Conservation (phyloP, 2,888 invertebrate genomes). For the Papilio gigon region DNA sequence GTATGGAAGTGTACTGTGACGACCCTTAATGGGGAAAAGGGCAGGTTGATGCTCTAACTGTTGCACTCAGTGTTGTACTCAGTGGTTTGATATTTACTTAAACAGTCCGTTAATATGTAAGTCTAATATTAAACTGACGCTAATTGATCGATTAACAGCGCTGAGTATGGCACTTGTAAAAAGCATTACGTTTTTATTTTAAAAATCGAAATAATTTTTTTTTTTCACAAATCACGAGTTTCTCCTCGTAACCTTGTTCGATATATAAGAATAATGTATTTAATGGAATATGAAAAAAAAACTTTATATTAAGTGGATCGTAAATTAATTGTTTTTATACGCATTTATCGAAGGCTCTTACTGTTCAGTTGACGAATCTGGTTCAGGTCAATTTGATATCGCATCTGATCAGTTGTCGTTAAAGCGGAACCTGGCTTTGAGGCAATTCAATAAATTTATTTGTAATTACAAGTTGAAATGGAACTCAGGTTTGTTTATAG, state of each 20-base stretch:
- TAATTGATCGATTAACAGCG: too few relatives aligned
- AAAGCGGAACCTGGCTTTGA: slow-evolving; percentile 29
- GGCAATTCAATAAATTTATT: slow-evolving; percentile 37
- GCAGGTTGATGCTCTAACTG: too few relatives aligned
- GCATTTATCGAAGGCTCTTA: slow-evolving; percentile 5
- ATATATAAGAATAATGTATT: slow-evolving; percentile 14
- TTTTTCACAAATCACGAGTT: slow-evolving; percentile 17
- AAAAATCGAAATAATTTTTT: neutral
- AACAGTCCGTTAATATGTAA: too few relatives aligned
- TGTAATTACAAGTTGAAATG: slow-evolving; percentile 36
- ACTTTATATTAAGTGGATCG: slow-evolving; percentile 5
- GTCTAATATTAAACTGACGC: too few relatives aligned
- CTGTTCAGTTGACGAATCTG: slow-evolving; percentile 37
- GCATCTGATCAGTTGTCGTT: slow-evolving; percentile 33
- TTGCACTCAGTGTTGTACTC: too few relatives aligned
- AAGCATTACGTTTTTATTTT: neutral
- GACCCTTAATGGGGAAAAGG: too few relatives aligned
- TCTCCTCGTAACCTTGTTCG: slow-evolving; percentile 20
- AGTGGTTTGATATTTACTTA: too few relatives aligned
- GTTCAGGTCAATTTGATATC: slow-evolving; percentile 34
- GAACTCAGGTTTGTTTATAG: slow-evolving; percentile 27
- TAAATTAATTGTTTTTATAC: slow-evolving; percentile 37
- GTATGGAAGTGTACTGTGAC: too few relatives aligned
- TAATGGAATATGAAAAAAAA: slow-evolving; percentile 8
- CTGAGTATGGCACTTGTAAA: neutral